These are phyloP conservation scores for Leptopilina syphax DNA, from an alignment of 2,888 invertebrate genomes.

Conservation along the genomic window DNA sequence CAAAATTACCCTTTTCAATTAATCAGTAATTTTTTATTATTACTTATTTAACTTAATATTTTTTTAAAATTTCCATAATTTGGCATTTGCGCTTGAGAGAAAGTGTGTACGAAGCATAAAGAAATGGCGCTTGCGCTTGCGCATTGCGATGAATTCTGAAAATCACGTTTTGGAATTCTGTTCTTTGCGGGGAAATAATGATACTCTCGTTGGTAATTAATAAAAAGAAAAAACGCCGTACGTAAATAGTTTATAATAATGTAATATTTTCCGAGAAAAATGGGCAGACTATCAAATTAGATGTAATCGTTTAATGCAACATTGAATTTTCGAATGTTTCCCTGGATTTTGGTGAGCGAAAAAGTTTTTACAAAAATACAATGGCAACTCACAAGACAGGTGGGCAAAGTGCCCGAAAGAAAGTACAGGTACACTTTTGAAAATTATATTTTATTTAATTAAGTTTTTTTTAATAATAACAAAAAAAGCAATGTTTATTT, in stretches of 20 bases:
- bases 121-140: too few relatives aligned
- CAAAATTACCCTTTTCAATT: too few relatives aligned
- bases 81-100: too few relatives aligned
- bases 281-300: conserved; percentile 2
- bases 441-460: not conserved
- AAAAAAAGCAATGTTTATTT: too few relatives aligned
- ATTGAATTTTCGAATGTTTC: conserved; percentile 16
- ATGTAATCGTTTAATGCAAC: not conserved
- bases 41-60: too few relatives aligned
- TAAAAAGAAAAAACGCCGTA: not conserved
- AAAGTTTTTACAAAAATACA: conserved; percentile 44
- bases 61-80: too few relatives aligned
- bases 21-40: too few relatives aligned
- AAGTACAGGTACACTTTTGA: conserved; percentile 77
- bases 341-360: not conserved
- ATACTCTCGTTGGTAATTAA: not conserved
- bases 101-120: too few relatives aligned
- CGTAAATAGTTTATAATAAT: not conserved
- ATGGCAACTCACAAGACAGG: conserved; percentile 78
- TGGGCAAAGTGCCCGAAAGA: conserved; percentile 78
- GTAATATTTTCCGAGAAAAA: not conserved
- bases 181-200: not conserved
- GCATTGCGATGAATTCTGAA: too few relatives aligned
- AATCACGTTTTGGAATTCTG: too few relatives aligned
- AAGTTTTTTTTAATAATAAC: too few relatives aligned